Evolutionary conservation across 1,140 invertebrate genomes (phyloP).

Genomic region (Propsilocerus akamusi): DNA sequence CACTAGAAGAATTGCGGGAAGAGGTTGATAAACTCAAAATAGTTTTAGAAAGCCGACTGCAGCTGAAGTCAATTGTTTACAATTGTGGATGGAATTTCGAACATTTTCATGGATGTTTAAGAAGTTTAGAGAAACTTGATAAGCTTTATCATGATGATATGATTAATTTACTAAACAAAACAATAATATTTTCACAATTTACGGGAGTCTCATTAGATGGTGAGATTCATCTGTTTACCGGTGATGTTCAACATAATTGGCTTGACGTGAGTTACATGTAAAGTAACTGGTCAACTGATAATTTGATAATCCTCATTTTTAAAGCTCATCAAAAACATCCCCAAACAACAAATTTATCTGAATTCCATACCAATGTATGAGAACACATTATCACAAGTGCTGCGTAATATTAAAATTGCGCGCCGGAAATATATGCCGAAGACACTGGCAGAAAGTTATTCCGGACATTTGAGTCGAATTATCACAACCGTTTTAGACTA

Average conservation of each 20-base stretch:
- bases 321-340: constrained; percentile 65
- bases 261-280: constrained; percentile 43
- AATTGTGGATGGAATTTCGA: constrained; percentile 78
- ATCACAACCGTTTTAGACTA: constrained; percentile 70
- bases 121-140: constrained; percentile 50
- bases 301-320: constrained; percentile 17
- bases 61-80: constrained; percentile 41
- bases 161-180: constrained; percentile 44
- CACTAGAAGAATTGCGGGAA: constrained; percentile 38
- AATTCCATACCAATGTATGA: constrained; percentile 62
- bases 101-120: constrained; percentile 66
- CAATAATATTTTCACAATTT: constrained; percentile 66
- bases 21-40: constrained; percentile 43
- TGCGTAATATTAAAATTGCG: constrained; percentile 63
- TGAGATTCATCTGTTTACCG: constrained; percentile 70
- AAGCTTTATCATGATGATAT: constrained; percentile 50
- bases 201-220: constrained; percentile 78
- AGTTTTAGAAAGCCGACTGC: constrained; percentile 30
- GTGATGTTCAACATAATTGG: constrained; percentile 82
- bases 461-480: constrained; percentile 57
- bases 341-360: constrained; percentile 51
- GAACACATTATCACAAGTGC: constrained; percentile 58
- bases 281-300: constrained; percentile 6
- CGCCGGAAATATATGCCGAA: constrained; percentile 82
- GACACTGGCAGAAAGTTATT: constrained; percentile 65